Evolutionary conservation across 2,888 invertebrate species (phyloP).

Genomic region (Leptinotarsa tumamoca): DNA sequence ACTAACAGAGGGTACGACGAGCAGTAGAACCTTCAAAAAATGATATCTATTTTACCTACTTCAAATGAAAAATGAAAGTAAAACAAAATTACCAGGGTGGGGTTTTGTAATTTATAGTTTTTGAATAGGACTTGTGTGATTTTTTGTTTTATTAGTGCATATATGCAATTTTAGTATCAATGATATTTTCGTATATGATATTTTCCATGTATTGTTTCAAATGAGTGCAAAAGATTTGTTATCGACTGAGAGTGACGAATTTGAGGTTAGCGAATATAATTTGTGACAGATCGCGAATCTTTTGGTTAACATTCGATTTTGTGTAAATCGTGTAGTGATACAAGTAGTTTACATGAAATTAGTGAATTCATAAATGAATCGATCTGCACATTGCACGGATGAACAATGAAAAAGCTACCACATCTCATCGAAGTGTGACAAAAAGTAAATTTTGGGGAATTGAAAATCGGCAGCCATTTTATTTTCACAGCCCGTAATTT

Average conservation of each 20-base stretch:
- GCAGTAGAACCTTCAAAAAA: background rate
- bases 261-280: conserved; percentile 49
- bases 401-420: conserved; percentile 39
- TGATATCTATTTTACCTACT: background rate
- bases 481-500: conserved; percentile 52
- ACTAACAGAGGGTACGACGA: background rate
- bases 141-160: conserved; percentile 30
- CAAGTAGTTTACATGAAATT: conserved; percentile 12
- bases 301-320: conserved; percentile 32
- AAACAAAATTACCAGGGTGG: conserved; percentile 53
- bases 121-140: conserved; percentile 40
- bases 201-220: background rate
- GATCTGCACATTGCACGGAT: background rate
- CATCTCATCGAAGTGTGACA: conserved; percentile 37
- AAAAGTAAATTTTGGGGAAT: conserved; percentile 45
- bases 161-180: background rate
- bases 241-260: conserved; percentile 46
- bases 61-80: conserved; percentile 43
- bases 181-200: background rate
- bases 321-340: conserved; percentile 12
- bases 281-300: conserved; percentile 47
- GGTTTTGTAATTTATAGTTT: conserved; percentile 50
- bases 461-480: conserved; percentile 50
- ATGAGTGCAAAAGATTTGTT: conserved; percentile 27
- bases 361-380: conserved; percentile 10